Percentiles rank a stretch among this genome's conserved stretches.
Conservation (phyloP, 2,113 vertebrate genomes). For the Orientallactaga bullata region DNA sequence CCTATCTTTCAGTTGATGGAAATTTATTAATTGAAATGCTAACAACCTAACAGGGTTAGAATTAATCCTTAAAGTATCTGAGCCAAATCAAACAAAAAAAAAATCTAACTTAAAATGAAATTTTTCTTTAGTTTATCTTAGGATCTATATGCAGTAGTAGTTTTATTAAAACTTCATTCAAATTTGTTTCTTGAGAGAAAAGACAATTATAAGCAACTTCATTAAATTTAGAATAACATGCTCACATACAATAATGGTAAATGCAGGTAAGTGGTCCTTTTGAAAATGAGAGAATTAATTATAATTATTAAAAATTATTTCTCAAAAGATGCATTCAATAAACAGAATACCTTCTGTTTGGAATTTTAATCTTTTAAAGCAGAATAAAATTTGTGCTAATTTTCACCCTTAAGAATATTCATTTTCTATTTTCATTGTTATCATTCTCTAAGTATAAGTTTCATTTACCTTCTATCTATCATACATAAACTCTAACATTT, state of each 20-base stretch:
- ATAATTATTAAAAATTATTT: conserved; percentile 66
- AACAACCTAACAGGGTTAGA: conserved; percentile 79
- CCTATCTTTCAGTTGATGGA: conserved; percentile 21
- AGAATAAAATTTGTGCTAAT: conserved; percentile 30
- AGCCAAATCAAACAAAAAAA: conserved; percentile 78
- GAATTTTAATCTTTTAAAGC: conserved; percentile 45
- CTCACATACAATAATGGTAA: conserved; percentile 50
- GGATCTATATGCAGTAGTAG: not conserved
- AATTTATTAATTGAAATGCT: conserved; percentile 80
- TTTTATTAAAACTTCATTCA: conserved; percentile 31
- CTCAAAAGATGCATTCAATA: conserved; percentile 56
- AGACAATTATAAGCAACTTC: not conserved
- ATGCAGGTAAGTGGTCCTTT: conserved; percentile 32
- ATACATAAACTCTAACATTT: conserved; percentile 58
- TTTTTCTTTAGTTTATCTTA: conserved; percentile 52
- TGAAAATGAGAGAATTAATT: conserved; percentile 65
- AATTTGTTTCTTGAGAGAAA: conserved; percentile 53
- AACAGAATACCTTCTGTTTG: conserved; percentile 56
- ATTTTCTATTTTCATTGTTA: conserved; percentile 36
- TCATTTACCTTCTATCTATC: conserved; percentile 56
- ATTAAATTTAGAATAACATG: conserved; percentile 49
- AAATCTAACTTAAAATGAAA: conserved; percentile 56
- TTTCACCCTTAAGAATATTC: conserved; percentile 48
- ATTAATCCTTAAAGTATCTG: conserved; percentile 75
- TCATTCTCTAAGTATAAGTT: conserved; percentile 55